Conservation (phyloP, 1,140 invertebrate species). For the Stegodyphus dumicola region DNA sequence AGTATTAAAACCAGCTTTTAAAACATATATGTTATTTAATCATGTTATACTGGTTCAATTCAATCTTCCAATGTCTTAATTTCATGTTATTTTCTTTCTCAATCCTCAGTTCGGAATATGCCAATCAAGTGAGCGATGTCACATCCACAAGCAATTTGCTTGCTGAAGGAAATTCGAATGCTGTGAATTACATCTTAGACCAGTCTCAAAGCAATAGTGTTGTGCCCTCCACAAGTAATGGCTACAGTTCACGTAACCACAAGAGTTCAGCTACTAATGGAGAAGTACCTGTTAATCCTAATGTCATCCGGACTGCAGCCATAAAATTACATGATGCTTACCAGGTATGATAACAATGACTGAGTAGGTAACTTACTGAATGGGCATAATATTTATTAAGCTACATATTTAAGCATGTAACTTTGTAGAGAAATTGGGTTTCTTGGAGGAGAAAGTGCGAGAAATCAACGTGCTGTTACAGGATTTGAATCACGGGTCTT, state of each 20-base stretch:
- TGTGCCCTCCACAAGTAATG: constrained; percentile 18
- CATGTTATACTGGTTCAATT: too few species aligned
- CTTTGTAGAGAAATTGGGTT: too few species aligned
- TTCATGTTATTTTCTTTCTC: too few species aligned
- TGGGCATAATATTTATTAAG: neutral
- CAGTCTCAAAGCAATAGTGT: constrained; percentile 29
- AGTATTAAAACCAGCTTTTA: too few species aligned
- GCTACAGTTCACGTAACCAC: neutral
- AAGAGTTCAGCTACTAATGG: neutral
- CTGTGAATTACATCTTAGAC: constrained; percentile 41
- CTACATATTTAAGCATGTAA: too few species aligned
- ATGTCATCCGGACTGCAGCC: constrained; percentile 77
- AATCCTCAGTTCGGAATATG: constrained; percentile 55
- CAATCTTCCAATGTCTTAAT: too few species aligned
- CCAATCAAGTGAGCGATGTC: constrained; percentile 63
- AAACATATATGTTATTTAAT: too few species aligned
- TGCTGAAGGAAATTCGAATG: constrained; percentile 21
- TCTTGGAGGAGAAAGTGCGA: too few species aligned
- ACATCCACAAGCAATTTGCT: constrained; percentile 62
- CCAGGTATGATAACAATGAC: constrained; percentile 70
- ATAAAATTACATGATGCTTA: constrained; percentile 80
- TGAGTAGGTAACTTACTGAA: too few species aligned
- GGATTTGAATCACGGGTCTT: too few species aligned
- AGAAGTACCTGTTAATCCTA: constrained; percentile 62
- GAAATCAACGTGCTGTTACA: too few species aligned